A percentile compares a stretch with the other conserved stretches of the same genome.
These are phyloP conservation scores for Poecilia picta DNA, from an alignment of 2,797 vertebrate genomes.

Conservation along the genomic window DNA sequence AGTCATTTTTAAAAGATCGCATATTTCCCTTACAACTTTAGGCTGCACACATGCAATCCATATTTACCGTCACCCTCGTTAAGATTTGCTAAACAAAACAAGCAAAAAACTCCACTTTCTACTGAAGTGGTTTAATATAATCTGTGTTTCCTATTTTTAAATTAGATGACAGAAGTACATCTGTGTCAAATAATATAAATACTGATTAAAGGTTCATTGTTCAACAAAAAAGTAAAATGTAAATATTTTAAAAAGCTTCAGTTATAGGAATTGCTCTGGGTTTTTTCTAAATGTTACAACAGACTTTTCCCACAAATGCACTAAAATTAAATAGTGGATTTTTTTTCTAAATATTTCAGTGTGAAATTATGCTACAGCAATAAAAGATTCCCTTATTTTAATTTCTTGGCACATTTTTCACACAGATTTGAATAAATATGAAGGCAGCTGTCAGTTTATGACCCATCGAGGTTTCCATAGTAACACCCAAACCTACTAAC, in stretches of 20 bases:
- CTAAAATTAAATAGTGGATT: neutral
- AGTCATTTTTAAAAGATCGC: slow-evolving; percentile 13
- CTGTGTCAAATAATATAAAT: neutral
- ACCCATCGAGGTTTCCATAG: neutral
- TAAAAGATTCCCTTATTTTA: neutral
- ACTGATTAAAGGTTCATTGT: neutral
- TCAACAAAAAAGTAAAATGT: neutral
- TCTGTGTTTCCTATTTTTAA: neutral
- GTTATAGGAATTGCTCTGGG: neutral
- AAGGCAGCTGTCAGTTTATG: neutral
- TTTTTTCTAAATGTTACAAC: neutral
- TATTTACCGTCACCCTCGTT: neutral
- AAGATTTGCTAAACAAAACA: neutral
- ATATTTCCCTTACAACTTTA: neutral
- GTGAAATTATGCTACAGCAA: neutral
- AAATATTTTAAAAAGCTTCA: neutral
- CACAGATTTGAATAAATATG: neutral
- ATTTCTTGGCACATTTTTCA: neutral
- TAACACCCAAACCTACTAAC: neutral
- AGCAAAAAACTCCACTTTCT: neutral
- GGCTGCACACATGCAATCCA: neutral
- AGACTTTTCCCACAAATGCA: neutral
- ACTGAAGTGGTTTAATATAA: neutral
- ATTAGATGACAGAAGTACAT: neutral
- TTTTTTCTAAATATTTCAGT: neutral